Evolutionary conservation across 2,113 vertebrate genomes (phyloP).

Genomic region (Pachyramphus minor): DNA sequence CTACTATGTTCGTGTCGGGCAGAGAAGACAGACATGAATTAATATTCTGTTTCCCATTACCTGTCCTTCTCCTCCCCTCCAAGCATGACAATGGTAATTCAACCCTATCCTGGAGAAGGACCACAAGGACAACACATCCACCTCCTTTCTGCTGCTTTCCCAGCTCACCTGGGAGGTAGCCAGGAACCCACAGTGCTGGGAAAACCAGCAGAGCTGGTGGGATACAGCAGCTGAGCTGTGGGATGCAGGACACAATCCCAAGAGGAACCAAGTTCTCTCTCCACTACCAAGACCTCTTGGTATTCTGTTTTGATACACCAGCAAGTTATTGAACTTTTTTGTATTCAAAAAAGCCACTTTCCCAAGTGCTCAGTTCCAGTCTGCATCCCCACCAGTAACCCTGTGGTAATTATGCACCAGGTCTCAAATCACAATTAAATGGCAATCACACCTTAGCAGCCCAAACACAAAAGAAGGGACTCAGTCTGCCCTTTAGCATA

Average conservation of each 20-base stretch:
- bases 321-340: neutral
- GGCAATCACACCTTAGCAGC: neutral
- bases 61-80: neutral
- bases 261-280: fast-evolving
- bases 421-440: neutral
- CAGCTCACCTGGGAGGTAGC: fast-evolving
- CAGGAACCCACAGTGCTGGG: fast-evolving
- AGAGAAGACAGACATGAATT: neutral
- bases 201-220: neutral
- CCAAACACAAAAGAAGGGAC: neutral
- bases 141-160: neutral
- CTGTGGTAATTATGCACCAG: fast-evolving
- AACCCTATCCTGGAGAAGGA: neutral
- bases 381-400: neutral
- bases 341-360: neutral
- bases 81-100: neutral
- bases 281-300: neutral
- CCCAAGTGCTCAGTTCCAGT: fast-evolving
- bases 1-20: too few species aligned
- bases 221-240: neutral
- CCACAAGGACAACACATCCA: neutral
- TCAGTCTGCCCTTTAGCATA: neutral
- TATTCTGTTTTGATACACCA: neutral
- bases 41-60: neutral
- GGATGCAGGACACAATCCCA: neutral